Percentiles rank a stretch among this genome's conserved stretches.
phyloP scores from a whole-genome alignment of 2,113 vertebrate species.

The Dipodomys stephensi region DNA sequence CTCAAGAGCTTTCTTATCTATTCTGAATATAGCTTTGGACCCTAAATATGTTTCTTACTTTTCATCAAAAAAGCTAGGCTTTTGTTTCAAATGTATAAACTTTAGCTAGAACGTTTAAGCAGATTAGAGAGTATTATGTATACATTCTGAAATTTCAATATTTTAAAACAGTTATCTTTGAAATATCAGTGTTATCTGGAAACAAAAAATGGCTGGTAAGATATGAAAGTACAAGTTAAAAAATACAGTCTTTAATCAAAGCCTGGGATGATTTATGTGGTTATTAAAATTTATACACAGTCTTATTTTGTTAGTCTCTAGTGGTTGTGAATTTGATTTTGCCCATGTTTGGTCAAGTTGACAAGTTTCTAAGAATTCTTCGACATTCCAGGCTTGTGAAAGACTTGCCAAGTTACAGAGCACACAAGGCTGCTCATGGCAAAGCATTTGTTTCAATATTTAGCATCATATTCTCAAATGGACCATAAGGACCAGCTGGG shows the following conservation, averaged over 20 bases:
- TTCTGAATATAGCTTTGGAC: slow-evolving; percentile 12
- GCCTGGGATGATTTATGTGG: slow-evolving; percentile 48
- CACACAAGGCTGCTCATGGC: slow-evolving; percentile 41
- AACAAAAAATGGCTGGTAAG: slow-evolving; percentile 29
- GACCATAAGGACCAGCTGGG: slow-evolving; percentile 59
- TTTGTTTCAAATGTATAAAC: slow-evolving; percentile 43
- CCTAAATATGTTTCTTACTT: slow-evolving; percentile 31
- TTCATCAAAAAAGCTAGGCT: not conserved
- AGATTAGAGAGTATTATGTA: not conserved
- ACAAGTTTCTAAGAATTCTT: slow-evolving; percentile 81
- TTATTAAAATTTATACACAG: slow-evolving; percentile 45
- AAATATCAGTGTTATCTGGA: slow-evolving; percentile 35
- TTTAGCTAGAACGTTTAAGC: not conserved
- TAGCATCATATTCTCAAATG: slow-evolving; percentile 69
- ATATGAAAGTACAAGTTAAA: slow-evolving; percentile 59
- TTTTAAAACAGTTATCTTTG: slow-evolving; percentile 24
- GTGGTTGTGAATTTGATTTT: slow-evolving; percentile 71
- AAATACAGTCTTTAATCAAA: slow-evolving; percentile 33
- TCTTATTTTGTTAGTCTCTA: slow-evolving; percentile 71
- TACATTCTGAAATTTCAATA: slow-evolving; percentile 37
- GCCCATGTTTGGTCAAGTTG: slow-evolving; percentile 80
- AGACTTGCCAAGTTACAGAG: slow-evolving; percentile 66
- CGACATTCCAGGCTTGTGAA: slow-evolving; percentile 69
- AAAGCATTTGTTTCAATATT: slow-evolving; percentile 71
- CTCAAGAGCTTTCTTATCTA: not conserved